Percentiles rank a stretch among this genome's conserved stretches.
phyloP scores from a whole-genome alignment of 2,797 vertebrate species.

The Rhabdophis nuchalis region DNA sequence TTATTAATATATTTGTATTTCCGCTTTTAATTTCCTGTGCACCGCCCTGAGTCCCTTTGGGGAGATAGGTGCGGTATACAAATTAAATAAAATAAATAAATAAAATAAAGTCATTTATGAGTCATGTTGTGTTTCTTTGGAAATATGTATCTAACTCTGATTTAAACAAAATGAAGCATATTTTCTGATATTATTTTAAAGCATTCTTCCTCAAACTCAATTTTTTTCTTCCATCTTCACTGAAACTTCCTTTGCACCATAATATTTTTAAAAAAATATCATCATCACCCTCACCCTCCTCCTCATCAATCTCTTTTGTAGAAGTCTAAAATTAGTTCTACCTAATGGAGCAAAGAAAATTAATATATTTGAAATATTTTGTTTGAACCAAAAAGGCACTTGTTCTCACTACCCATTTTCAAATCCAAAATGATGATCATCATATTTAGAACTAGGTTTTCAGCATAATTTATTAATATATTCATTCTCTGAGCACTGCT shows the following conservation, averaged over 20 bases:
- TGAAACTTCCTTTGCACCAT: background rate
- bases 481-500: conserved; percentile 11
- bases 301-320: background rate
- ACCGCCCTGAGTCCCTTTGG: no score
- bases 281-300: accelerated
- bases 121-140: background rate
- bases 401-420: background rate
- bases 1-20: no score
- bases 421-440: conserved; percentile 1
- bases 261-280: background rate
- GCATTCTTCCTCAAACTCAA: background rate
- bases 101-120: background rate
- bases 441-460: background rate
- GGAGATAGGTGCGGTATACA: no score
- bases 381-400: background rate
- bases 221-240: no score
- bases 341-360: background rate
- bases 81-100: no score
- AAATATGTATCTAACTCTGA: background rate
- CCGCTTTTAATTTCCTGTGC: no score
- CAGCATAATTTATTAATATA: conserved; percentile 3
- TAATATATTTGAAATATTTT: background rate
- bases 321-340: background rate
- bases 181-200: background rate
- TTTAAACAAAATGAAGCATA: background rate